Evolutionary conservation across 2,113 vertebrate genomes (phyloP), one percentile per base, ranked within the genome.

Genomic region (Gymnorhina tibicen): DNA sequence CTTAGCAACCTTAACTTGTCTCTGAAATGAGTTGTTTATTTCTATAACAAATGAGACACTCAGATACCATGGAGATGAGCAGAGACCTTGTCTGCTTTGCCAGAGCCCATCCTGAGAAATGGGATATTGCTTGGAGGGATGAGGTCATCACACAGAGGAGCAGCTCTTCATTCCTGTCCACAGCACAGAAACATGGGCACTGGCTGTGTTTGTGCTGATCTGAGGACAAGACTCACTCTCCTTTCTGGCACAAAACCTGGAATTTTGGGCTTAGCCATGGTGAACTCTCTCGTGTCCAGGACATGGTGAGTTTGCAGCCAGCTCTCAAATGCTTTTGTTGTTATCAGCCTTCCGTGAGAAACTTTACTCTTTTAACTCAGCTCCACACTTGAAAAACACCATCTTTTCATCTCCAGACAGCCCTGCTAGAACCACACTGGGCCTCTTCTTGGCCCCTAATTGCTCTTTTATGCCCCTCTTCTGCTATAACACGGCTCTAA

Each of bases 1-100:
- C 97, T 97, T 97, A 97, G 96, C 97, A 97, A 97, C 96, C 95
- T 90, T 95, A 95, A 92, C 93, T 95, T 37, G 16, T 91, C 89
- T 95, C 86, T 96, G 96, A 92, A 95, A 90, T 89, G 89, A 95
- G 91, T 82, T 95, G 96, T 97, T 97, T 96, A 93, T 97, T 96
- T 96, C 96, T 96, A 13, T 96, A 96, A 97, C 96, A 96, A 96
- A 95, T 92, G 95, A 96, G 95, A 75, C 85, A 47, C 93, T 94
- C 58, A 30, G 93, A 95, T 95, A 77, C 94, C 95, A 95, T 95
- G 96, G 97, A 94, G 96, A 96, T 96, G 90, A 95, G 91, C 83
- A 85, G 20, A 95, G 95, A 93, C 95, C 95, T 88, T 88, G 93
- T 33, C 41, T 81, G 87, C 72, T 82, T 66, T 68, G 80, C 8